These are phyloP conservation scores for Crotalus helleri DNA, from an alignment of 2,113 vertebrate genomes.

Conservation along the genomic window DNA sequence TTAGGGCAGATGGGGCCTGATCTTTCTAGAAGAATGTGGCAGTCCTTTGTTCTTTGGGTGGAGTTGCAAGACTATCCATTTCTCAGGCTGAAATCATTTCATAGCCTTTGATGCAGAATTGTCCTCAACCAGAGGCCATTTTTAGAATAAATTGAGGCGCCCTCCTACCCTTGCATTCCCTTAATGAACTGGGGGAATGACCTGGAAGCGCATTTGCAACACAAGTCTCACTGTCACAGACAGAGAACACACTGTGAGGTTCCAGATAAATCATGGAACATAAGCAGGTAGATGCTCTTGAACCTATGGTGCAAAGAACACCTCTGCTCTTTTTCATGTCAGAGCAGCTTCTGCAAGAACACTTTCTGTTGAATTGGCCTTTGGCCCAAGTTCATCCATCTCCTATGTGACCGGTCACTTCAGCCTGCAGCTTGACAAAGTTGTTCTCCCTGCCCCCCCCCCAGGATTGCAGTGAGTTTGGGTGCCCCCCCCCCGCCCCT, in stretches of 20 bases:
- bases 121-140: neutral
- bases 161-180: neutral
- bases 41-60: slow-evolving; percentile 26
- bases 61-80: slow-evolving; percentile 48
- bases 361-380: neutral
- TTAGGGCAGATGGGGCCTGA: slow-evolving; percentile 15
- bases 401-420: neutral
- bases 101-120: slow-evolving; percentile 32
- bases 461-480: neutral
- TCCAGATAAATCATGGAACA: neutral
- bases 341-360: too few relatives aligned
- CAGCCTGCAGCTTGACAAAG: neutral
- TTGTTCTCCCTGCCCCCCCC: neutral
- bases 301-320: neutral
- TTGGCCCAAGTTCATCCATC: neutral
- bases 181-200: neutral
- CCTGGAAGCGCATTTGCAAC: neutral
- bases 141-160: neutral
- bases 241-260: neutral
- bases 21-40: slow-evolving; percentile 39
- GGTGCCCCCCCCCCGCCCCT: neutral
- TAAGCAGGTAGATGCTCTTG: neutral
- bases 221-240: neutral
- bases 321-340: neutral
- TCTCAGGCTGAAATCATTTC: slow-evolving; percentile 53